phyloP scores from a whole-genome alignment of 2,113 vertebrate genomes.

The Cyprinodon tularosa region DNA sequence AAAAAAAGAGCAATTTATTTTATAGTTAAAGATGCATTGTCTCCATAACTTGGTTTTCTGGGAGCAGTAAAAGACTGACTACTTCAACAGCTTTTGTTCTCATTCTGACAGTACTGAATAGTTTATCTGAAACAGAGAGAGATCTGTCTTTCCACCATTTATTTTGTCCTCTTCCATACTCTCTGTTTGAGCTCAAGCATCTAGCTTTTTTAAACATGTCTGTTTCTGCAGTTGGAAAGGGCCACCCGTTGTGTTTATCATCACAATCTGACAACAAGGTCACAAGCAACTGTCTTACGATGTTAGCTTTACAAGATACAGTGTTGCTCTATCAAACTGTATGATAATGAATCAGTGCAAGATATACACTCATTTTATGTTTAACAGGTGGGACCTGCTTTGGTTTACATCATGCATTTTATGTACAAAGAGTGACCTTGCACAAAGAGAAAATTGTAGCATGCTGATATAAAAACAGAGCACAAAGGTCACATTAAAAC shows the following conservation, averaged over 20 bases:
- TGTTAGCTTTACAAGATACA: neutral
- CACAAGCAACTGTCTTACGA: neutral
- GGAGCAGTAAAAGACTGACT: conserved; percentile 36
- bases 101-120: conserved; percentile 38
- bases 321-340: neutral
- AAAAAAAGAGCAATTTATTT: conserved; percentile 16
- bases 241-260: conserved; percentile 27
- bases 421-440: conserved; percentile 51
- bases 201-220: neutral
- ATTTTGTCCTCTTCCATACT: conserved; percentile 42
- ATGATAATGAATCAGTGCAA: neutral
- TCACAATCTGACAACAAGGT: conserved; percentile 18
- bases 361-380: neutral
- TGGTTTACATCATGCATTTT: conserved; percentile 34
- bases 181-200: conserved; percentile 15
- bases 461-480: conserved; percentile 57
- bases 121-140: conserved; percentile 44
- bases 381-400: conserved; percentile 12
- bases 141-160: conserved; percentile 22
- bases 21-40: neutral
- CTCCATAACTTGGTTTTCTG: conserved; percentile 31
- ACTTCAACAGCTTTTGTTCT: conserved; percentile 32
- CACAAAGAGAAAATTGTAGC: conserved; percentile 16
- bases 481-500: conserved; percentile 63
- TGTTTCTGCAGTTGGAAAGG: conserved; percentile 6